Base-by-base conservation (phyloP, 2,113 vertebrate genomes). In the Nothoprocta perdicaria region DNA sequence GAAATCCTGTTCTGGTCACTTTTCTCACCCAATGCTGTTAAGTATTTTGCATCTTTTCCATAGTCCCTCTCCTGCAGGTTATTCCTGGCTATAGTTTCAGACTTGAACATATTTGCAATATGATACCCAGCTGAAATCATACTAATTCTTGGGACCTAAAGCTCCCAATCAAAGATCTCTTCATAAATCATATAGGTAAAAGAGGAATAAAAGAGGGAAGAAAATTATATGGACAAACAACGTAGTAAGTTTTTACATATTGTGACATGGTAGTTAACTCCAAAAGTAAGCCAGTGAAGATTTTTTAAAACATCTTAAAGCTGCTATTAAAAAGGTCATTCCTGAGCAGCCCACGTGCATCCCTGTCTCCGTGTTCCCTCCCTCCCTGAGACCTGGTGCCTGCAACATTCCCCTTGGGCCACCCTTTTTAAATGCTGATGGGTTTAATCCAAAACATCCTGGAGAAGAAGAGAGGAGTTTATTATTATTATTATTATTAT, bases 291-390 rank as follows among this genome's bases (percentile, higher is more conserved):
- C 4, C 6, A 58, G 46, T 52, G 33, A 35, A 50, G 12, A 69
- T 3, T 80, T 73, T 80, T 66, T n/a, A 40, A 82, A 87, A 61
- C 4, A 17, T 6, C 35, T 7, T 55, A 55, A 84, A 72, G 4
- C 15, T 83, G 40, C 10, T n/a, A 45, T n/a, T 78, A 24, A 74
- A 41, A 69, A 88, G 9, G 24, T 80, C 38, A 45, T 55, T 83
- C 46, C 60, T 52, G 57, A 76, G 45, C 41, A 90, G n/a, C 6
- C 75, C 48, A 68, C 29, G 68, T 24, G 8, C 21, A 2, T 26
- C n/a, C 11, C 4, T 21, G 46, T 14, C 6, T 52, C 53, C 0
- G 0, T 57, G 16, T 61, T 18, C 27, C 24, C 53, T 84, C 31
- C 27, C 23, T 48, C 1, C 1, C 31, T 35, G 31, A 18, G 58